Conservation (phyloP, 2,113 vertebrate species). For the Chaenogobius annularis region DNA sequence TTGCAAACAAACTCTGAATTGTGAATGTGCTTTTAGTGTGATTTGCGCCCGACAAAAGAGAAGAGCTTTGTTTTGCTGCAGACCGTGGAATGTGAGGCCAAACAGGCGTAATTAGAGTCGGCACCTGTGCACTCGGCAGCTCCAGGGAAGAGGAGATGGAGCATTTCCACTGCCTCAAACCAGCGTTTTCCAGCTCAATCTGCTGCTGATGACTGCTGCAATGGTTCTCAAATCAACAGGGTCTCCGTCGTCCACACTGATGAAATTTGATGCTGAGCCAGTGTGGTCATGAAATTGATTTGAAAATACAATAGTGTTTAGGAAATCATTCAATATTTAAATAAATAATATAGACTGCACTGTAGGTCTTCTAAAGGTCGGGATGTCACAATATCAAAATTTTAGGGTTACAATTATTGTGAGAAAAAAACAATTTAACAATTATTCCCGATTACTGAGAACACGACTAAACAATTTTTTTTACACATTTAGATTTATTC, state of each 20-base stretch:
- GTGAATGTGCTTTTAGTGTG: not conserved
- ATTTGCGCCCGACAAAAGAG: conserved; percentile 7
- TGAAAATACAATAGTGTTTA: not conserved
- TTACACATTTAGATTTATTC: too few species aligned
- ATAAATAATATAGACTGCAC: too few species aligned
- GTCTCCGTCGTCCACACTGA: not conserved
- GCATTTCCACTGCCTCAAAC: not conserved
- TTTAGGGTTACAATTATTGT: too few species aligned
- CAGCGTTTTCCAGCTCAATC: not conserved
- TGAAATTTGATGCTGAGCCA: not conserved
- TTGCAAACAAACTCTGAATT: conserved; percentile 1
- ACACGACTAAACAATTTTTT: too few species aligned
- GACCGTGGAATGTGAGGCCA: conserved; percentile 3
- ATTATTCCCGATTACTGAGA: too few species aligned
- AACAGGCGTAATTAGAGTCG: conserved; percentile 4
- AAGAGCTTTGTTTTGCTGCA: conserved; percentile 6
- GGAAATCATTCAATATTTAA: not conserved
- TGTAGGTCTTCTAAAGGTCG: too few species aligned
- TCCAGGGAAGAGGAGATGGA: conserved; percentile 6
- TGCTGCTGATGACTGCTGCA: not conserved
- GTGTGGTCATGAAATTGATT: not conserved
- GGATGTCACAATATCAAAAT: too few species aligned
- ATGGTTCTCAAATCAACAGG: not conserved
- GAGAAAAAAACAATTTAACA: too few species aligned
- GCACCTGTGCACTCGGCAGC: conserved; percentile 8